These are phyloP conservation scores for Saimiri boliviensis DNA, from an alignment of 2,113 vertebrate species.

Conservation along the genomic window DNA sequence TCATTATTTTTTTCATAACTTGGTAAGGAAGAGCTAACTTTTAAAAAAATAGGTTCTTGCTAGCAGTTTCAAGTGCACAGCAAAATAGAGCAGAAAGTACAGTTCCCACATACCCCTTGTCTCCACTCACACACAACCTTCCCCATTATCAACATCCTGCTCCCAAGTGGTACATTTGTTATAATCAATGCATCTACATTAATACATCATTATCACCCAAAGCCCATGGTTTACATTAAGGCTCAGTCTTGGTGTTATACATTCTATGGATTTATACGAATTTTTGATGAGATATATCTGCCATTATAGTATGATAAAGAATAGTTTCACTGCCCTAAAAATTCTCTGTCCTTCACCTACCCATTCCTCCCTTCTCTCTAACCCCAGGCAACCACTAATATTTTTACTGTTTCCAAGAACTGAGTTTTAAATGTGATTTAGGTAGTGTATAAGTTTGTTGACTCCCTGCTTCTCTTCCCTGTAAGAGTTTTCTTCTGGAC, in stretches of 20 bases:
- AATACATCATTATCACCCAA: background rate
- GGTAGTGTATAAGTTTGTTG: background rate
- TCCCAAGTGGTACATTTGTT: background rate
- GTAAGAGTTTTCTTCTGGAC: background rate
- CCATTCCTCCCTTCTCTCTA: background rate
- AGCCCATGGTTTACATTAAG: background rate
- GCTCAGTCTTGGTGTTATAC: background rate
- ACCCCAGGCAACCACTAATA: background rate
- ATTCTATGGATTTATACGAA: background rate
- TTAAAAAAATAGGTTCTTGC: background rate
- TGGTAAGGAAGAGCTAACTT: conserved; percentile 20
- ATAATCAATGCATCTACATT: background rate
- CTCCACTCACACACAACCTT: background rate
- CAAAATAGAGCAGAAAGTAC: background rate
- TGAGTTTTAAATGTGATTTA: conserved; percentile 3
- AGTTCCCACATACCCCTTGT: background rate
- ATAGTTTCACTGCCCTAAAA: background rate
- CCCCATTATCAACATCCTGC: background rate
- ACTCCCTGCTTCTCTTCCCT: background rate
- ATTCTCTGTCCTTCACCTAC: background rate
- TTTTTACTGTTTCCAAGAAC: background rate
- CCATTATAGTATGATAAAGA: background rate
- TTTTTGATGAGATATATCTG: background rate
- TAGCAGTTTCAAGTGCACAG: background rate
- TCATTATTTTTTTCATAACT: conserved; percentile 32